phyloP scores from a whole-genome alignment of 2,797 vertebrate species.

The Eulemur albifrons region DNA sequence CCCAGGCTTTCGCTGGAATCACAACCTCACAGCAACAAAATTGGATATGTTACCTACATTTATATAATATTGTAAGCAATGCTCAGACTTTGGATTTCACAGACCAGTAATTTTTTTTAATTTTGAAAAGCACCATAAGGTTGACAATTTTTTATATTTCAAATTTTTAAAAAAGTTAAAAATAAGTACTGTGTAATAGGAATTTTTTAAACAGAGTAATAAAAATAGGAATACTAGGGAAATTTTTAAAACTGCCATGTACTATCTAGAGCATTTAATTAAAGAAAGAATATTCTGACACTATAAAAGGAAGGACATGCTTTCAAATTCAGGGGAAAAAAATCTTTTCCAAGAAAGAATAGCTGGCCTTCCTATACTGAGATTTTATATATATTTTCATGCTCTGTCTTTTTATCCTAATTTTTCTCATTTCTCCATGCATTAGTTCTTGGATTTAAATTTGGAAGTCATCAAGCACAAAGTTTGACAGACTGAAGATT shows the following conservation, averaged over 20 bases:
- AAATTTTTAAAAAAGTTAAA: background rate
- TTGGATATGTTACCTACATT: background rate
- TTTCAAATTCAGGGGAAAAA: background rate
- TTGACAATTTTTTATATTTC: background rate
- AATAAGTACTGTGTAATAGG: background rate
- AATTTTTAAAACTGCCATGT: background rate
- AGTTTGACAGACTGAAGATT: background rate
- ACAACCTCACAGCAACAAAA: background rate
- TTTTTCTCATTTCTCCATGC: background rate
- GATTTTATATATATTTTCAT: background rate
- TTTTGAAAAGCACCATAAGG: background rate
- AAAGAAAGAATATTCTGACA: background rate
- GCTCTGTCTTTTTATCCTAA: background rate
- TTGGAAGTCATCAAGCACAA: background rate
- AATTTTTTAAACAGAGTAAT: background rate
- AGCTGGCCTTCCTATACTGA: background rate
- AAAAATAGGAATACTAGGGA: background rate
- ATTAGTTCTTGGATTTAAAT: constrained; percentile 38
- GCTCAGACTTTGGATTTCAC: background rate
- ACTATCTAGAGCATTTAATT: background rate
- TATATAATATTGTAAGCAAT: background rate
- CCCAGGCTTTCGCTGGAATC: background rate
- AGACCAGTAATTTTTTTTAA: background rate
- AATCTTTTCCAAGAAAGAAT: background rate
- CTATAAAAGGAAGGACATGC: background rate